These are phyloP conservation scores for Seriola rivoliana DNA, from an alignment of 2,113 vertebrate species.

Conservation along the genomic window DNA sequence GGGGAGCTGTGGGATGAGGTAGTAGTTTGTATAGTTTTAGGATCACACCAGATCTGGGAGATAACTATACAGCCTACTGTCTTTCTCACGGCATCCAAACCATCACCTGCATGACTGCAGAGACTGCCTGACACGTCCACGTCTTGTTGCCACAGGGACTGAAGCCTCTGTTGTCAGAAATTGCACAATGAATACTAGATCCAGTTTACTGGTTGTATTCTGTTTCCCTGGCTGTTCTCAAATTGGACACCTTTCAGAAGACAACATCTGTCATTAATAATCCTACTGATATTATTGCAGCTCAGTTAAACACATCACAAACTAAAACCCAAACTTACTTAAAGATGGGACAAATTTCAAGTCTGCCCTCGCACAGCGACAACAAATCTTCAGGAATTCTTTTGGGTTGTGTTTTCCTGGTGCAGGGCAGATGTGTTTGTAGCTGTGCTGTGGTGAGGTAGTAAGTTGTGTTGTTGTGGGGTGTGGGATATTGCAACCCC, in stretches of 20 bases:
- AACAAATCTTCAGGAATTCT: background rate
- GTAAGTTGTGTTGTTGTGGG: slow-evolving; percentile 93
- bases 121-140: slow-evolving; percentile 2
- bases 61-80: slow-evolving; percentile 99
- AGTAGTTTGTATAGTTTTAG: slow-evolving; percentile 99
- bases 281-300: background rate
- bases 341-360: too few relatives aligned
- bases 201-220: background rate
- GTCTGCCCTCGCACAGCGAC: background rate
- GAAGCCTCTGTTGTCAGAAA: slow-evolving; percentile 16
- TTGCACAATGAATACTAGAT: background rate
- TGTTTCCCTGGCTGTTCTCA: background rate
- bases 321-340: background rate
- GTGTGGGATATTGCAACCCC: slow-evolving; percentile 81
- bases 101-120: slow-evolving; percentile 13
- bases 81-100: slow-evolving; percentile 89
- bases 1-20: slow-evolving; percentile 91
- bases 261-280: background rate
- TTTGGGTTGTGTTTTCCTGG: background rate
- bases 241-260: background rate
- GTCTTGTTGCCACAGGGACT: slow-evolving; percentile 31
- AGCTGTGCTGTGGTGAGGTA: slow-evolving; percentile 85
- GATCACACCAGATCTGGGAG: slow-evolving; percentile 97
- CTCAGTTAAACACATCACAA: background rate
- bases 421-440: background rate